Conservation (phyloP, 2,888 invertebrate species). For the Lycia hirtaria region DNA sequence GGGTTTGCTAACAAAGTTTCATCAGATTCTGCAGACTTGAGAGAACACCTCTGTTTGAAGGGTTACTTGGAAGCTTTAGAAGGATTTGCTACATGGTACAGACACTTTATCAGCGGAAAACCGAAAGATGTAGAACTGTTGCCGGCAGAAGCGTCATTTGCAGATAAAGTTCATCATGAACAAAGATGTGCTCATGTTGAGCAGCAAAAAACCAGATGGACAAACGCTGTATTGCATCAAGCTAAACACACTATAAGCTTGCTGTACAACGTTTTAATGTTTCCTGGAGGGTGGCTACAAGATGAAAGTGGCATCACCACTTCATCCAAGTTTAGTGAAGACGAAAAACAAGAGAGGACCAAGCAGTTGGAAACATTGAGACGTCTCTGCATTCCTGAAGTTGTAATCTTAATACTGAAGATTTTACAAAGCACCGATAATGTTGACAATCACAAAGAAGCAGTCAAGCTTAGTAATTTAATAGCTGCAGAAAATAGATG, state of each 20-base stretch:
- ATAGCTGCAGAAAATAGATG: conserved; percentile 92
- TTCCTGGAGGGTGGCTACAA: conserved; percentile 96
- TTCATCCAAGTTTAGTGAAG: conserved; percentile 72
- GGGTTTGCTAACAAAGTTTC: conserved; percentile 70
- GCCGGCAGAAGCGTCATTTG: conserved; percentile 88
- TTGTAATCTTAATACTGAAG: conserved; percentile 90
- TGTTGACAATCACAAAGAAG: conserved; percentile 89
- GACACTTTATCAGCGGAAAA: conserved; percentile 91
- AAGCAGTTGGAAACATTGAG: conserved; percentile 91
- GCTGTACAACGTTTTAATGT: conserved; percentile 94
- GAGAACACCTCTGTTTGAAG: conserved; percentile 95
- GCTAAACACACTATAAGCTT: conserved; percentile 91
- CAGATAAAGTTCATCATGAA: conserved; percentile 95
- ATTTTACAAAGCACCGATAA: conserved; percentile 91
- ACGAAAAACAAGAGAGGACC: conserved; percentile 82
- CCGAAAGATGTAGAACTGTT: conserved; percentile 89
- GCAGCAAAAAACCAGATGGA: conserved; percentile 92
- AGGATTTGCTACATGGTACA: conserved; percentile 95
- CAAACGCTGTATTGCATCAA: conserved; percentile 88
- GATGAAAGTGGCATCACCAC: conserved; percentile 87
- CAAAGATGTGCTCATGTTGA: conserved; percentile 92
- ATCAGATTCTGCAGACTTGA: conserved; percentile 79
- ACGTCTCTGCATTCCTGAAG: conserved; percentile 93
- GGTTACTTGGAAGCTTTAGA: conserved; percentile 95
- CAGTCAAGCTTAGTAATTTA: conserved; percentile 90